Evolutionary conservation across 2,113 vertebrate species (phyloP).

Genomic region (Plectropomus leopardus): DNA sequence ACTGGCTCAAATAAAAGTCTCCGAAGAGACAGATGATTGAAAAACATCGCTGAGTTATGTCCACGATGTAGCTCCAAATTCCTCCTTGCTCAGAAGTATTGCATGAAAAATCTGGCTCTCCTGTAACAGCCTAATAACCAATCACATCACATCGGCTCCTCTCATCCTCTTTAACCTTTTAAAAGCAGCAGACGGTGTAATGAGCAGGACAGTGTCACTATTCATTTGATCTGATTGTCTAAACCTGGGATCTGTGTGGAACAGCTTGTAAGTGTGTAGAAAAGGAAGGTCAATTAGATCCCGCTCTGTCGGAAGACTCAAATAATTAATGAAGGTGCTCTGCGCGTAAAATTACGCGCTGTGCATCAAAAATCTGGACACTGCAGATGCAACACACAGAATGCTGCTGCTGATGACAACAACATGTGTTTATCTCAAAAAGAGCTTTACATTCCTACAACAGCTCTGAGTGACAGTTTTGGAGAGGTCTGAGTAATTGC

Average conservation of each 20-base stretch:
- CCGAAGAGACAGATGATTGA: background rate
- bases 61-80: background rate
- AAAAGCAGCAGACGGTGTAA: slow-evolving; percentile 4
- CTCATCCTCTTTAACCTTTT: slow-evolving; percentile 10
- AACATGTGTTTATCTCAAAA: background rate
- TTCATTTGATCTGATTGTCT: slow-evolving; percentile 9
- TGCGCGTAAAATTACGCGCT: background rate
- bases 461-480: background rate
- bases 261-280: background rate
- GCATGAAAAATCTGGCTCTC: background rate
- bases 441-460: background rate
- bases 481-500: background rate
- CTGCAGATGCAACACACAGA: background rate
- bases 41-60: background rate
- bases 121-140: background rate
- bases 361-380: slow-evolving; percentile 8
- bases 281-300: slow-evolving; percentile 11
- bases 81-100: background rate
- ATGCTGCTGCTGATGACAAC: background rate
- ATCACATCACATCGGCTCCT: background rate
- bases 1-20: background rate
- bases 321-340: slow-evolving; percentile 16
- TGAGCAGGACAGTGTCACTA: slow-evolving; percentile 24
- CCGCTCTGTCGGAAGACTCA: background rate
- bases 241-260: slow-evolving; percentile 8